Base-by-base conservation (phyloP, 1,140 invertebrate genomes). In the Varroa destructor region DNA sequence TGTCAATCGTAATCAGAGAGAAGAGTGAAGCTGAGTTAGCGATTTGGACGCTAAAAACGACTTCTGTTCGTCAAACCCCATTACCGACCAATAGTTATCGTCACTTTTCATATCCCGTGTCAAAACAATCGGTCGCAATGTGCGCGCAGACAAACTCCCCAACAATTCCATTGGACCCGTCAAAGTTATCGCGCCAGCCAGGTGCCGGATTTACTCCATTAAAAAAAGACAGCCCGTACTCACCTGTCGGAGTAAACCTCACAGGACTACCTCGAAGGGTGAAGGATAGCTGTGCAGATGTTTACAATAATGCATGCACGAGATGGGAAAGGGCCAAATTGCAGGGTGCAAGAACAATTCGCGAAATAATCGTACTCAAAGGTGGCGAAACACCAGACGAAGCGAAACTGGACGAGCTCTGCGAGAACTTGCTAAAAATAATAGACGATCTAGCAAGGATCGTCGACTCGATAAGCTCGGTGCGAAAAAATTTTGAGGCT, bases 211-310 rank as follows among this genome's bases (percentile, higher is more conserved):
- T 51, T 8, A 51, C 46, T 8, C 46, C 46, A 51, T 51, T 51
- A 51, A 51, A 51, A 5, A 51, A 43, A 2, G 61, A 36, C 40
- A 46, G 46, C 40, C 61, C 61, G 2, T 46, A 67, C 46, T 37
- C 61, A 43, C 61, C 61, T 1, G 10, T 37, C 40, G 61, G 61
- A 2, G 61, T 67, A 12, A 67, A 67, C 46, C 37, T 67, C 14
- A 67, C 61, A 25, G 61, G 61, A 12, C 40, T 67, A 37, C 61
- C 61, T 40, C 61, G 61, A 25, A 12, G 61, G 40, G 36, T 67
- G 12, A 67, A 67, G 46, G 61, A 67, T 37, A 40, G 61, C 10
- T 67, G 61, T 40, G 61, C 61, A 2, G 61, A 67, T 67, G 46
- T 67, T 2, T 67, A 67, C 36, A 67, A 67, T 67, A 67, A 67